Conservation (phyloP, 2,797 vertebrate species). For the Cyprinodon diabolis region DNA sequence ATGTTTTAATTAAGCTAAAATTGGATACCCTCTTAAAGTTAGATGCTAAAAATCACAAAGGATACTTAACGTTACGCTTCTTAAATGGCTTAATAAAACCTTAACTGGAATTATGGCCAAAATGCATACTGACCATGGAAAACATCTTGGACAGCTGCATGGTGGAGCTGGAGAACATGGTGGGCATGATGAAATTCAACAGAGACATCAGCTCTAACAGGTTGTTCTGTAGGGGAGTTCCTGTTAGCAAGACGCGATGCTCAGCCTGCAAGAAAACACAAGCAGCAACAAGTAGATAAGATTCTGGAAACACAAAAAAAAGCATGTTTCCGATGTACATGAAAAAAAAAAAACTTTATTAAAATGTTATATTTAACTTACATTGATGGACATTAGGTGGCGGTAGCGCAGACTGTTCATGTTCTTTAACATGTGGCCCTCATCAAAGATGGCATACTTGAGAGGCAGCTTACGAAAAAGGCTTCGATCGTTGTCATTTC, state of each 20-base stretch:
- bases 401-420: constrained; percentile 95
- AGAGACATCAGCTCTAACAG: constrained; percentile 95
- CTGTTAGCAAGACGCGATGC: constrained; percentile 90
- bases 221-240: constrained; percentile 97
- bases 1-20: too few relatives aligned
- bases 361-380: constrained; percentile 69
- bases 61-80: neutral
- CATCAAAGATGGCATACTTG: constrained; percentile 94
- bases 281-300: too few relatives aligned
- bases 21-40: too few relatives aligned
- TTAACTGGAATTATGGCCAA: neutral
- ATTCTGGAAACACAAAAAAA: neutral
- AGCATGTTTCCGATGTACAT: too few relatives aligned
- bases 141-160: constrained; percentile 95
- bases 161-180: constrained; percentile 94
- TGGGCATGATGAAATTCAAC: constrained; percentile 98
- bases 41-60: neutral
- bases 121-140: constrained; percentile 77
- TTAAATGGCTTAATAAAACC: neutral
- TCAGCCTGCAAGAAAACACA: constrained; percentile 80
- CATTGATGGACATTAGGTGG: constrained; percentile 95
- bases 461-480: constrained; percentile 91
- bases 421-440: constrained; percentile 99
- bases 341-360: neutral
- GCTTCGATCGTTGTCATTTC: constrained; percentile 88